phyloP scores from a whole-genome alignment of 1,140 invertebrate genomes.

The Popillia japonica region DNA sequence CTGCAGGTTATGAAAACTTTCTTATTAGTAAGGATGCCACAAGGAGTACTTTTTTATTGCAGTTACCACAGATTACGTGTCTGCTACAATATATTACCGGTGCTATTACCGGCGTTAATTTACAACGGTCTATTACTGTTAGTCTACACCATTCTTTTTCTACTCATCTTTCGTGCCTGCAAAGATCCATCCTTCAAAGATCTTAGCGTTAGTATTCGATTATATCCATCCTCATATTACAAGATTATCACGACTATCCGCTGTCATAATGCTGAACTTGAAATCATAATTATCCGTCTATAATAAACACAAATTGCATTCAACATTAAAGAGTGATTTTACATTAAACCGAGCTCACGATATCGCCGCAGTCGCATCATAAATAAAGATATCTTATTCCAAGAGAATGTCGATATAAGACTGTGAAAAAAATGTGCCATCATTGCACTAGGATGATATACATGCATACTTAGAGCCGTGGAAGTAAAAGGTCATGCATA shows the following conservation, averaged over 20 bases:
- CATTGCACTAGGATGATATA: not conserved
- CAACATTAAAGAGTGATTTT: slow-evolving; percentile 1
- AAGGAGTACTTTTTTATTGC: no score
- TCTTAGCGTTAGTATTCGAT: not conserved
- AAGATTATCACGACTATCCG: not conserved
- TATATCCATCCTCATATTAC: not conserved
- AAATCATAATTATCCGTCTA: not conserved
- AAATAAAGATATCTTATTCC: not conserved
- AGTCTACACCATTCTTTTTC: no score
- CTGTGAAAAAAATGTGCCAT: not conserved
- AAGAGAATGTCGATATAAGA: not conserved
- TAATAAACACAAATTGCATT: slow-evolving; percentile 1
- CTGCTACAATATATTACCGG: no score
- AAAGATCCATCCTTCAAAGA: no score
- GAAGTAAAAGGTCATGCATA: slow-evolving; percentile 4
- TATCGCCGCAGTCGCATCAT: not conserved
- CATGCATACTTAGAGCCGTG: not conserved
- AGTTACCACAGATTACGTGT: no score
- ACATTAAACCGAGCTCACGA: not conserved
- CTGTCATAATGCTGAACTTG: not conserved
- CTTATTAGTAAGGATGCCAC: no score
- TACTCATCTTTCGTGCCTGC: no score
- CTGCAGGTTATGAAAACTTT: no score
- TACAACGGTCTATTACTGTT: no score
- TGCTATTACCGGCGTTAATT: no score